phyloP scores from a whole-genome alignment of 2,888 invertebrate species.

The Smittia sp. region DNA sequence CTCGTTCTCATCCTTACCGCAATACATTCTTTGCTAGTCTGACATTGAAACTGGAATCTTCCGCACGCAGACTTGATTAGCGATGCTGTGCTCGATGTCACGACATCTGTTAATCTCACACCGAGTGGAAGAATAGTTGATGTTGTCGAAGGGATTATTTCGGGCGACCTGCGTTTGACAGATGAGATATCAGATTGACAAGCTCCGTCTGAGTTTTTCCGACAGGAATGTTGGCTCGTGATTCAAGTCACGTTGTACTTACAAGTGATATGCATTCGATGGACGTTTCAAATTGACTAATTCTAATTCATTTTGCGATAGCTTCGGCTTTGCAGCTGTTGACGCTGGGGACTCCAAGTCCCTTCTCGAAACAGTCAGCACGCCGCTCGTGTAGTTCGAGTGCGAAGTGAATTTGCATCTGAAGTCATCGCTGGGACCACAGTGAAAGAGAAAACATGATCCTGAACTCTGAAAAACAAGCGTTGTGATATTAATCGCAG shows the following conservation, averaged over 20 bases:
- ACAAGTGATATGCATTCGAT: constrained; percentile 28
- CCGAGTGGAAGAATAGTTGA: constrained; percentile 42
- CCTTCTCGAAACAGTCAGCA: constrained; percentile 66
- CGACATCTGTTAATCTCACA: constrained; percentile 29
- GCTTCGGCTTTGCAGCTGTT: constrained; percentile 36
- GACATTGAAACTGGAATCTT: constrained; percentile 85
- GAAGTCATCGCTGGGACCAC: constrained; percentile 85
- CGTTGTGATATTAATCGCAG: no score
- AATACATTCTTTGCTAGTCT: constrained; percentile 79
- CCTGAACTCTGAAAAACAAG: constrained; percentile 68
- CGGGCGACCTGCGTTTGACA: not conserved
- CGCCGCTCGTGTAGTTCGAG: constrained; percentile 83
- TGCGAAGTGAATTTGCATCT: constrained; percentile 90
- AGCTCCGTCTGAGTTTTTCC: not conserved
- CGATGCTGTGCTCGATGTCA: constrained; percentile 16
- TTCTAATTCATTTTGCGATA: constrained; percentile 53
- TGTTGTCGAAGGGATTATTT: constrained; percentile 1
- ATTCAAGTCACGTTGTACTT: constrained; percentile 25
- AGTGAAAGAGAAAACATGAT: constrained; percentile 88
- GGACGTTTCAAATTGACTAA: constrained; percentile 51
- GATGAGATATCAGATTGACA: no score
- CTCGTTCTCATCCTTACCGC: constrained; percentile 56
- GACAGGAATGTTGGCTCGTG: not conserved
- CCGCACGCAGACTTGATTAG: constrained; percentile 59
- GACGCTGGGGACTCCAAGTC: constrained; percentile 27